Evolutionary conservation across 1,140 invertebrate genomes (phyloP).

Genomic region (Bombus cullumanus): DNA sequence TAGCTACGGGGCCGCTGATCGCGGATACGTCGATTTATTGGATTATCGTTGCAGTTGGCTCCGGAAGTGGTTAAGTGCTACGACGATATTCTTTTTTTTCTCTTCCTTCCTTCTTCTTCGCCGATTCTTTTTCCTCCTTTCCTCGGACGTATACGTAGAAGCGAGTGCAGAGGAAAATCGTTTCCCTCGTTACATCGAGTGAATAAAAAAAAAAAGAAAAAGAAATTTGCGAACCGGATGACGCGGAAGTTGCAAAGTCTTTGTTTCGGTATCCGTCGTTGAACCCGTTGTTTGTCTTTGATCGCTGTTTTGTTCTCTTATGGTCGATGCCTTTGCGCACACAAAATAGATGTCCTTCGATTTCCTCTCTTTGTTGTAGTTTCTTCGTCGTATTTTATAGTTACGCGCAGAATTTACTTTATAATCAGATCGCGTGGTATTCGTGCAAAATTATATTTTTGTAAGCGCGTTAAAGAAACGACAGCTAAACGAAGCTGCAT

Average conservation of each 20-base stretch:
- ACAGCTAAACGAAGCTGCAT: too few species aligned
- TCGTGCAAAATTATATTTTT: too few species aligned
- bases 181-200: not conserved
- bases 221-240: not conserved
- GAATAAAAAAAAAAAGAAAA: not conserved
- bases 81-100: slow-evolving; percentile 8
- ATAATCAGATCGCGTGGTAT: too few species aligned
- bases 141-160: too few species aligned
- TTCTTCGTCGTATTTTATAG: not conserved
- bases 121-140: not conserved
- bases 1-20: slow-evolving; percentile 42
- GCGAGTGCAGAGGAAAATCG: slow-evolving; percentile 1
- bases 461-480: too few species aligned
- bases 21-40: slow-evolving; percentile 47
- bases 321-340: not conserved
- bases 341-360: not conserved
- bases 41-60: slow-evolving; percentile 46
- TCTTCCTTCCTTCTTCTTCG: too few species aligned
- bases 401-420: not conserved
- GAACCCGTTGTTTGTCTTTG: not conserved
- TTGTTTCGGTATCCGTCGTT: not conserved
- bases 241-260: not conserved
- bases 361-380: not conserved
- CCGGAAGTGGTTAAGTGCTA: slow-evolving; percentile 43
- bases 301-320: not conserved